Percentiles rank a stretch among this genome's conserved stretches.
phyloP scores from a whole-genome alignment of 1,140 invertebrate species.

The Drosophila arawakana region DNA sequence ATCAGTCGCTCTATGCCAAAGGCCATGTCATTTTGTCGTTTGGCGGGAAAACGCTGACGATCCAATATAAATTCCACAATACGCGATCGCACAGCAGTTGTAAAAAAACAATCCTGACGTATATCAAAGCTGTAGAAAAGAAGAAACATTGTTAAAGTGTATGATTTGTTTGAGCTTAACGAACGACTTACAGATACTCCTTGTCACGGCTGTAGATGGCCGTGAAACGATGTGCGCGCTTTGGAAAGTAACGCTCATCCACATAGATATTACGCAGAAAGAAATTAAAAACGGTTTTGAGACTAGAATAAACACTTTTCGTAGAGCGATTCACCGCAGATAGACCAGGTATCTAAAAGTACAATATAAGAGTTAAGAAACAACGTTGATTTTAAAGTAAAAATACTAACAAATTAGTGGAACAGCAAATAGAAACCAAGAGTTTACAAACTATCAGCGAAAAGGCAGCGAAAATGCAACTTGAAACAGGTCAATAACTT shows the following conservation, averaged over 20 bases:
- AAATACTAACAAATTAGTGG: neutral
- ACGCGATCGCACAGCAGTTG: conserved; percentile 92
- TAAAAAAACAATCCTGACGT: conserved; percentile 92
- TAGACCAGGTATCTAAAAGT: conserved; percentile 87
- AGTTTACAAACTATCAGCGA: neutral
- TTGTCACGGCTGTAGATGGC: conserved; percentile 94
- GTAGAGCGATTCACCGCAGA: conserved; percentile 87
- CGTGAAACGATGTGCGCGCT: conserved; percentile 90
- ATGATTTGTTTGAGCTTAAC: neutral
- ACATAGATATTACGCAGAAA: conserved; percentile 88
- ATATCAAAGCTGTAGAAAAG: conserved; percentile 90
- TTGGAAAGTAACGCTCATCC: conserved; percentile 89
- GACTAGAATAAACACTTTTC: conserved; percentile 87
- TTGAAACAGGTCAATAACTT: neutral
- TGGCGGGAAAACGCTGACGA: conserved; percentile 91
- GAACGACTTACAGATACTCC: conserved; percentile 91
- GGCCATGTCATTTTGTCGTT: conserved; percentile 88
- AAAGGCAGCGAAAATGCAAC: neutral
- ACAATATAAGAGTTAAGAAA: neutral
- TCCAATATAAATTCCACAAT: conserved; percentile 97
- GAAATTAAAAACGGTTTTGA: conserved; percentile 87
- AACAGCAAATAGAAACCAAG: neutral
- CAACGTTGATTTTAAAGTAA: neutral
- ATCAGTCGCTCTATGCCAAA: conserved; percentile 95
- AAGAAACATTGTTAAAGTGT: conserved; percentile 4